A percentile compares a stretch with the other conserved stretches of the same genome.
These are phyloP conservation scores for Enteromius afrohamiltoni DNA, from an alignment of 2,797 vertebrate species.

Conservation along the genomic window DNA sequence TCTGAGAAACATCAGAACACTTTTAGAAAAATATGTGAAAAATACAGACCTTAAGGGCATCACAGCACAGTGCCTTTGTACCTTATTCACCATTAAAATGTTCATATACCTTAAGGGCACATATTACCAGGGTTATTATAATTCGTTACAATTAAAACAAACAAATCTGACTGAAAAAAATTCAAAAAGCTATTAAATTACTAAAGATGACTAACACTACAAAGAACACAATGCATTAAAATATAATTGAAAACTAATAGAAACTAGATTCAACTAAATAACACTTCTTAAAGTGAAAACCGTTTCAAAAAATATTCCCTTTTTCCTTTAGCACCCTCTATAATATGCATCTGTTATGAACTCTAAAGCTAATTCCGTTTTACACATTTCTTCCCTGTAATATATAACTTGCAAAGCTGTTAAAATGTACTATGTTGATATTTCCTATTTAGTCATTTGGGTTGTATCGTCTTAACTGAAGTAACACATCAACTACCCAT, in stretches of 20 bases:
- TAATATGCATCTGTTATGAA: not conserved
- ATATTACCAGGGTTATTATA: not conserved
- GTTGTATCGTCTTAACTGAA: not conserved
- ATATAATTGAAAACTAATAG: not conserved
- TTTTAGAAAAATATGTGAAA: not conserved
- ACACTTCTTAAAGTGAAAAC: not conserved
- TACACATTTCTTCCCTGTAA: not conserved
- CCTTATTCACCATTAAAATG: not conserved
- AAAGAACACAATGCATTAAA: not conserved
- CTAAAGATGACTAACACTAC: not conserved
- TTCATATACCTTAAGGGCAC: not conserved
- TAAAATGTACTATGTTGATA: not conserved
- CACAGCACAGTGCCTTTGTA: not conserved
- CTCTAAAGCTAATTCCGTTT: not conserved
- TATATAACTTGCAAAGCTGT: not conserved
- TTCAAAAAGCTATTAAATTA: too few relatives aligned
- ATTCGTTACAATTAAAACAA: not conserved
- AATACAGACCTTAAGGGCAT: not conserved
- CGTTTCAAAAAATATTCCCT: not conserved
- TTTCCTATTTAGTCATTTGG: not conserved
- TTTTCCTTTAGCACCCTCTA: not conserved
- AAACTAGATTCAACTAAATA: not conserved
- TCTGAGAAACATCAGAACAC: conserved; percentile 12
- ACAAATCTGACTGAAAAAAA: not conserved
- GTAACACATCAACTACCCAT: not conserved